Conservation (phyloP, 2,113 vertebrate species). For the Natator depressus region DNA sequence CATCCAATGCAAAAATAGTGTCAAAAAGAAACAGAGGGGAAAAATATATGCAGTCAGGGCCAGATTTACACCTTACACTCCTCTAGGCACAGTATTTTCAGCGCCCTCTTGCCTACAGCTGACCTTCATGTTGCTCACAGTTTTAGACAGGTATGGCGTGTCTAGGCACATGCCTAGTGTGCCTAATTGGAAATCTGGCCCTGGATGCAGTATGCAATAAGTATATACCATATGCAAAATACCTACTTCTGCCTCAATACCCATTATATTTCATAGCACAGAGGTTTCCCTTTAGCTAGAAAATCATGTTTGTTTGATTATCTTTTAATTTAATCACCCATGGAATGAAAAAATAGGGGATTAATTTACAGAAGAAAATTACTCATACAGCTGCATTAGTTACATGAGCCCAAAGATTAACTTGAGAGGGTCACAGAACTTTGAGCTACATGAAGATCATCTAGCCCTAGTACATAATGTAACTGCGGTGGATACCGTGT, state of each 20-base stretch:
- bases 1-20: conserved; percentile 13
- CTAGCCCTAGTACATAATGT: neutral
- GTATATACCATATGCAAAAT: neutral
- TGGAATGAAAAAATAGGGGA: neutral
- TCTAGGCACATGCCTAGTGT: no score
- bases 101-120: no score
- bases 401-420: neutral
- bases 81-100: no score
- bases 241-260: conserved; percentile 12
- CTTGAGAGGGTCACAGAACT: neutral
- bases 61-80: no score
- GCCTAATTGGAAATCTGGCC: no score
- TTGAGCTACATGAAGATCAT: neutral
- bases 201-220: neutral
- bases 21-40: neutral
- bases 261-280: neutral
- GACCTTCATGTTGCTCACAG: no score
- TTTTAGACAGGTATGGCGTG: no score
- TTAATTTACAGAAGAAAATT: neutral
- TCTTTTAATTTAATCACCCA: neutral
- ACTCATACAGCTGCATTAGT: neutral
- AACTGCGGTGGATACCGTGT: neutral
- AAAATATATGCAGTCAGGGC: neutral
- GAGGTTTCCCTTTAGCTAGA: neutral
- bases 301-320: neutral